Evolutionary conservation across 2,888 invertebrate species (phyloP), one percentile per base, ranked within the genome.

Genomic region (Corythucha ciliata): DNA sequence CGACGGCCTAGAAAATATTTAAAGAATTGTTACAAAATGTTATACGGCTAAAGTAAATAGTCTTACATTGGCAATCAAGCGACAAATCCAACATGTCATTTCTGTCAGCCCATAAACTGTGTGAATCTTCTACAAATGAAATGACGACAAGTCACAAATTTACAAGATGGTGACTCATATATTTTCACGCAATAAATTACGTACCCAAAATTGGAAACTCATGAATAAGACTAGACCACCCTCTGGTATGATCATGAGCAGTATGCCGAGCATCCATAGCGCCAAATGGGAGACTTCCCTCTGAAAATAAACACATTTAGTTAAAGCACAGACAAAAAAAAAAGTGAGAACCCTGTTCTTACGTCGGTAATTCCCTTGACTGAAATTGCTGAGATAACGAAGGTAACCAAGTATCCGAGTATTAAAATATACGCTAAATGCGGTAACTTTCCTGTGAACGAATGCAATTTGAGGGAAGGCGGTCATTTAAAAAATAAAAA

Each of bases 171-270:
- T 20, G 14, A 14, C 25, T 20, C 21, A 32, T 33, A 26, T 21
- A 14, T 21, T 16, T 41, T 16, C n/a, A 27, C 7, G 2, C 14
- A 12, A 29, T n/a, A 2, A 2, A 8, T 18, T 4, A 12, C 22
- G 18, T 47, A 52, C 52, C 52, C 52, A 52, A 47, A 47, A 52
- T 27, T 73, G 70, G 45, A 74, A 67, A 55, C 72, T 72, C 74
- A 74, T 74, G 61, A 72, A 74, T 52, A 74, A 70, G 4, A 73
- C 74, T 62, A 75, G 67, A 14, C 73, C 74, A 36, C 72, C 72
- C 65, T 75, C 75, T 24, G 74, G 74, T 60, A 74, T 71, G 47
- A 71, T 70, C 32, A 73, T 66, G 22, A 72, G 66, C 2, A 71
- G 69, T 22, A 73, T 67, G 34, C 71, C 66, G 55, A 74, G 70